These are phyloP conservation scores for Panzeria rudis DNA, from an alignment of 2,888 invertebrate genomes.

Conservation along the genomic window DNA sequence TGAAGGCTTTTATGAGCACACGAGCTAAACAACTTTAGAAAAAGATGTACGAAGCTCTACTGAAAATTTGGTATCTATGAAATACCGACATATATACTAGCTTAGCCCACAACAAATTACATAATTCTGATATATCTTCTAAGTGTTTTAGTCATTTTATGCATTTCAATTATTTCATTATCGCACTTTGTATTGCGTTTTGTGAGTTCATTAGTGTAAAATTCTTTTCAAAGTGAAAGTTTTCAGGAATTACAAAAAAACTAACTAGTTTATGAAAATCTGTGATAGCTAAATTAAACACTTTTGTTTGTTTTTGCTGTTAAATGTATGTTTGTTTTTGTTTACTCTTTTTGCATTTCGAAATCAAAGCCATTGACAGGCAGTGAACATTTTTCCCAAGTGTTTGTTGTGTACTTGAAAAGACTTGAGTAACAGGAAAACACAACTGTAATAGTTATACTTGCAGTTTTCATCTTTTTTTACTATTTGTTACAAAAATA, in stretches of 20 bases:
- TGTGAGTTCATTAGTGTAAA: slow-evolving; percentile 1
- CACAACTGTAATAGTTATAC: slow-evolving; percentile 10
- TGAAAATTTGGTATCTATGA: no score
- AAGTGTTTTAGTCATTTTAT: no score
- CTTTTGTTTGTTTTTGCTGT: slow-evolving; percentile 17
- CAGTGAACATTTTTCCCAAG: slow-evolving; percentile 20
- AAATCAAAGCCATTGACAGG: slow-evolving; percentile 38
- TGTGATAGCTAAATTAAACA: slow-evolving; percentile 43
- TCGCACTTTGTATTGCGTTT: background rate
- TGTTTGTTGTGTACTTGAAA: slow-evolving; percentile 29
- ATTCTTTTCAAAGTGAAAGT: slow-evolving; percentile 10
- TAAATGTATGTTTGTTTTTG: slow-evolving; percentile 5
- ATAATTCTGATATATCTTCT: no score
- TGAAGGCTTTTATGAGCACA: no score
- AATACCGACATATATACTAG: no score
- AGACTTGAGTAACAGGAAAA: slow-evolving; percentile 4
- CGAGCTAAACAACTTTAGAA: no score
- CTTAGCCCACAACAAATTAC: no score
- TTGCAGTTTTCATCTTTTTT: background rate
- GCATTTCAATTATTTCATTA: no score
- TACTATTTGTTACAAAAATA: background rate
- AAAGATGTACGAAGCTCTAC: no score
- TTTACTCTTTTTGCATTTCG: background rate
- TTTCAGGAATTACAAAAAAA: background rate
- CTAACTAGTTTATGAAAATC: slow-evolving; percentile 8